Base-by-base conservation (phyloP, 1,140 invertebrate genomes). In the Brachionus plicatilis region DNA sequence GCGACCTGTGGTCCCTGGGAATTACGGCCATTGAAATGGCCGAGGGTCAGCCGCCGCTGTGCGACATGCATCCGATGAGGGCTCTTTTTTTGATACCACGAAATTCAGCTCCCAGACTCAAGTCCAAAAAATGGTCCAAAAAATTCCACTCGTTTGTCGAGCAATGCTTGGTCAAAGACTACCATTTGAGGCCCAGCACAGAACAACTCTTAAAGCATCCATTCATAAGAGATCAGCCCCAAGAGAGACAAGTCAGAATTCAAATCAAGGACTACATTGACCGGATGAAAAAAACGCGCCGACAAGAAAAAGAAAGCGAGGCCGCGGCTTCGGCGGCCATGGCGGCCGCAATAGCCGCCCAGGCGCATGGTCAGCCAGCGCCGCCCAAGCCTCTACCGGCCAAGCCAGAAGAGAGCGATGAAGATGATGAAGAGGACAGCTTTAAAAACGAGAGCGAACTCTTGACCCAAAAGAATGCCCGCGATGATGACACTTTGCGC, bases 1-100 rank as follows among this genome's bases (percentile, higher is more conserved):
- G 95, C 89, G 97, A 99, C 91, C 91, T 99, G 68, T 99, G 97
- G 97, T 98, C 96, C 66, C 92, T 99, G 85, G 97, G 96, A 87
- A 99, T 99, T 87, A 99, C 97, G 45, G 96, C 97, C 41, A 92
- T 99, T 85, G 98, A 99, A 92, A 99, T 99, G 97, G 97, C 97
- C 60, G 98, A 99, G 91, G 97, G 96, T 88, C 97, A 99, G 91
- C 98, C 98, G 83, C 98, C 92, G 45, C 87, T 92, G 41, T 92
- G 92, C 92, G 98, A 99, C 92, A 93, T 99, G 89, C 98, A 99
- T 93, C 98, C 98, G 47, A 99, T 99, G 97, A 92, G 98, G 89
- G 94, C 97, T 85, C 92, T 99, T 66, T 99, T 99, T 91, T 93
- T 99, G 85, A 99, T 99, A 90, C 97, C 97, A 84, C 92, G 97